A percentile compares a stretch with the other conserved stretches of the same genome.
Conservation (phyloP, 2,113 vertebrate genomes). For the Tetraodon nigroviridis region DNA sequence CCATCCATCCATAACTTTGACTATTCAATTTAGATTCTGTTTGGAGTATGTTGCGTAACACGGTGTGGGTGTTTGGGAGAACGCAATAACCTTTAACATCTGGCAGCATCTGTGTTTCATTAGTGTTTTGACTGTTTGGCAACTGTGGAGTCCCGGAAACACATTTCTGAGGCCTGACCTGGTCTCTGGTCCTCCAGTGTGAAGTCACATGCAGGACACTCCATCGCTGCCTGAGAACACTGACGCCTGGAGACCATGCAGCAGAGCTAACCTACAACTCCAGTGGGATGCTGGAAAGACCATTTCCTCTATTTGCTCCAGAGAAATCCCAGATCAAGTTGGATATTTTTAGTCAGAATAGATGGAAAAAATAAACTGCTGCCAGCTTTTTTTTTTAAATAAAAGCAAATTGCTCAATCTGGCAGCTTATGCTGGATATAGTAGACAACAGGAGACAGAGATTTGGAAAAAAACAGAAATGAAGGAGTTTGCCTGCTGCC, state of each 20-base stretch:
- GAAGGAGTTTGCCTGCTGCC: slow-evolving; percentile 17
- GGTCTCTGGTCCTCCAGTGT: slow-evolving; percentile 15
- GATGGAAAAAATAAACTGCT: slow-evolving; percentile 19
- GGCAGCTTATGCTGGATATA: not conserved
- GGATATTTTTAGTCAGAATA: slow-evolving; percentile 32
- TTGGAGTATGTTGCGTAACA: slow-evolving; percentile 24
- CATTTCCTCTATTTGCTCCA: slow-evolving; percentile 21
- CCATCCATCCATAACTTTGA: too few species aligned
- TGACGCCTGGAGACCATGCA: not conserved
- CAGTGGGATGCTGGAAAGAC: slow-evolving; percentile 30
- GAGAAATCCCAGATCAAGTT: slow-evolving; percentile 24
- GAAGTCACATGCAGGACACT: slow-evolving; percentile 8
- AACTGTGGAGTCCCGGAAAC: slow-evolving; percentile 47
- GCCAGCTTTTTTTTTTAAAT: slow-evolving; percentile 1
- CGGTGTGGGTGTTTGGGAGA: slow-evolving; percentile 13
- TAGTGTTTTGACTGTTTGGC: slow-evolving; percentile 44
- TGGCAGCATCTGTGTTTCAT: slow-evolving; percentile 61
- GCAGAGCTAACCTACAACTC: slow-evolving; percentile 31
- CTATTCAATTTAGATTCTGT: slow-evolving; percentile 13
- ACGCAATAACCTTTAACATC: slow-evolving; percentile 41
- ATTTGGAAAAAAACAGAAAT: slow-evolving; percentile 8
- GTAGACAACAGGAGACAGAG: slow-evolving; percentile 13
- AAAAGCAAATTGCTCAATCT: slow-evolving; percentile 11
- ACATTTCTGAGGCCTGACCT: slow-evolving; percentile 46
- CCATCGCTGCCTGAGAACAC: slow-evolving; percentile 37